Base-by-base conservation (phyloP, 2,113 vertebrate genomes). In the Cololabis saira region DNA sequence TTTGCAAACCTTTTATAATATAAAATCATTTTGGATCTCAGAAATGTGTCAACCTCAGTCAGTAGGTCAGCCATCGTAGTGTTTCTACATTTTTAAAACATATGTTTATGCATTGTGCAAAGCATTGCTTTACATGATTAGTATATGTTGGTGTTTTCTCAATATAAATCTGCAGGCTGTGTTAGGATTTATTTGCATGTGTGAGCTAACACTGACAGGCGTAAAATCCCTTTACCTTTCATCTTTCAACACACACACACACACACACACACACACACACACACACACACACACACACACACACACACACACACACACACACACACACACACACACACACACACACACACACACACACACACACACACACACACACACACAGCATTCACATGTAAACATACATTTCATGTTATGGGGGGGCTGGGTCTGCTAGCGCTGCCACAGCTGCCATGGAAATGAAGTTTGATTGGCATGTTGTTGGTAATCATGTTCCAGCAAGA, bases 361-460 rank as follows among this genome's bases (percentile, higher is more conserved):
- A 70, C 68, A 53, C 74, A 78, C 67, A 81, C 73, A 78, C 33
- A 52, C 52, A 66, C 43, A 54, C 8, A 37, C 33, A 37, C 48
- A 51, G n/a, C 0, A 0, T 45, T 66, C 45, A 55, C 61, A 70
- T 71, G 57, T 76, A 78, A 69, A 81, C 73, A 78, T 44, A 52
- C 52, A 66, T 57, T 7, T 61, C 49, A 56, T 51, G 33, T 13
- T 62, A 67, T 49, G 43, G 73, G 74, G 73, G 66, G 68, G 51
- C 56, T 83, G 77, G 73, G 71, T 76, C 51, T 24, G 75, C 80
- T 76, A 78, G 24, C 43, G 3, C 66, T 40, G 43, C 14, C 63
- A n/a, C 37, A 2, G 74, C 79, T 90, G 67, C 82, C 74, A 91
- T 86, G 83, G 80, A 75, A 87, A 88, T 82, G 52, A 61, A 33